phyloP scores from a whole-genome alignment of 2,113 vertebrate species.

The Corvus cornix region DNA sequence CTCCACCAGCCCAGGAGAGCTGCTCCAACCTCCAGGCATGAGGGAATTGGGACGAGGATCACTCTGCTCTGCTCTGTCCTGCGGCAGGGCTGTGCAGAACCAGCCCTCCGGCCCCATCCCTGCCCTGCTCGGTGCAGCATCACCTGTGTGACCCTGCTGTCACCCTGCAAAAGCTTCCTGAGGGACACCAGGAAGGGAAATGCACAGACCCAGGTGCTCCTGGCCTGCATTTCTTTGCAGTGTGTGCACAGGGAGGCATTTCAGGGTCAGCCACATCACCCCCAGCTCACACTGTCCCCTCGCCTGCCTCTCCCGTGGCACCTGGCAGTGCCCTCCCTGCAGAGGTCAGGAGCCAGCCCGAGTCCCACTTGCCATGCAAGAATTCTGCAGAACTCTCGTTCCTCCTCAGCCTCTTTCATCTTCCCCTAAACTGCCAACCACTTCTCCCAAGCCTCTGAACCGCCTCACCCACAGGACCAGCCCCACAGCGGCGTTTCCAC shows the following conservation, averaged over 20 bases:
- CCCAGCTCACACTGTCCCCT: fast-evolving
- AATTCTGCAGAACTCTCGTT: neutral
- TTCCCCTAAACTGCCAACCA: constrained; percentile 31
- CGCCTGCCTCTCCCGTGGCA: neutral
- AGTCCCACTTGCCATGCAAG: neutral
- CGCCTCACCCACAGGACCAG: neutral
- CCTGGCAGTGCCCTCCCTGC: neutral
- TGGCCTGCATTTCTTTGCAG: neutral
- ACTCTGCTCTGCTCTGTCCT: neutral
- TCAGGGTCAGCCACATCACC: neutral
- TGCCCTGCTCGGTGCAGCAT: neutral
- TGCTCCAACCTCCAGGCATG: neutral
- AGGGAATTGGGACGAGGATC: neutral
- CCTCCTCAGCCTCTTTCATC: constrained; percentile 23
- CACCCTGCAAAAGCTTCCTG: neutral
- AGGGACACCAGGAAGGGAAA: neutral
- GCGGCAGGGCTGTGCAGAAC: neutral
- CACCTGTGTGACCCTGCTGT: neutral
- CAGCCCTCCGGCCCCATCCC: neutral
- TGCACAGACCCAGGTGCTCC: neutral
- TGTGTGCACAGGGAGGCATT: neutral
- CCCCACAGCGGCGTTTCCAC: fast-evolving
- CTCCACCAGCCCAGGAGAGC: neutral
- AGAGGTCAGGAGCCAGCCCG: neutral
- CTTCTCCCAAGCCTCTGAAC: neutral